Conservation (phyloP, 2,113 vertebrate species). For the Phylloscopus whistleri region DNA sequence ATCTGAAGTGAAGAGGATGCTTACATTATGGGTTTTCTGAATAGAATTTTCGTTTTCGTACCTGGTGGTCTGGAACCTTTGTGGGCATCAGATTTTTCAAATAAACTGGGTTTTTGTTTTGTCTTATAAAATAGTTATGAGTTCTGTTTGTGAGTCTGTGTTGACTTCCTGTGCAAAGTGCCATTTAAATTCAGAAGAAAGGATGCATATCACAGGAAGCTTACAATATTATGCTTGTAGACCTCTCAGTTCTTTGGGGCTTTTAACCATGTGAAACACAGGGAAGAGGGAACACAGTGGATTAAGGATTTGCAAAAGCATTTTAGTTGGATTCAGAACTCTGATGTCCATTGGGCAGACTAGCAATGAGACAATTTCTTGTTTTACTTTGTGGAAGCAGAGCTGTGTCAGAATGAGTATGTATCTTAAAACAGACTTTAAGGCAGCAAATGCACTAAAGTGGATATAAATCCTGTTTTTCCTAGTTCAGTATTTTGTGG, state of each 20-base stretch:
- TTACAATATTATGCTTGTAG: neutral
- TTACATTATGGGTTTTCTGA: neutral
- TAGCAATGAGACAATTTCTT: neutral
- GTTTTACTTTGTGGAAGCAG: neutral
- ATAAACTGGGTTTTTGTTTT: neutral
- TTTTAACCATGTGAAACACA: neutral
- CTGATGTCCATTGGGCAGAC: neutral
- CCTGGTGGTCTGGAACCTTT: neutral
- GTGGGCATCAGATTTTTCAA: neutral
- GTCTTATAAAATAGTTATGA: neutral
- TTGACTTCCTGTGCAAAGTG: neutral
- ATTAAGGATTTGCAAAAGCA: neutral
- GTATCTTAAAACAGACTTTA: neutral
- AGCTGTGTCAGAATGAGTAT: neutral
- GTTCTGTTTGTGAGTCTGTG: neutral
- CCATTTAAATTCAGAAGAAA: neutral
- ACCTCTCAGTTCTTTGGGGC: neutral
- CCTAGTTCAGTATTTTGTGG: neutral
- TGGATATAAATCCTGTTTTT: neutral
- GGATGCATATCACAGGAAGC: neutral
- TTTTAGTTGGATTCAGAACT: neutral
- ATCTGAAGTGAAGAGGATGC: neutral
- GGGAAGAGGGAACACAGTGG: neutral
- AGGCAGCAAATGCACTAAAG: neutral
- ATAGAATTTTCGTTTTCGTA: neutral